Conservation (phyloP, 2,113 vertebrate species). For the Oxygymnocypris stewartii region DNA sequence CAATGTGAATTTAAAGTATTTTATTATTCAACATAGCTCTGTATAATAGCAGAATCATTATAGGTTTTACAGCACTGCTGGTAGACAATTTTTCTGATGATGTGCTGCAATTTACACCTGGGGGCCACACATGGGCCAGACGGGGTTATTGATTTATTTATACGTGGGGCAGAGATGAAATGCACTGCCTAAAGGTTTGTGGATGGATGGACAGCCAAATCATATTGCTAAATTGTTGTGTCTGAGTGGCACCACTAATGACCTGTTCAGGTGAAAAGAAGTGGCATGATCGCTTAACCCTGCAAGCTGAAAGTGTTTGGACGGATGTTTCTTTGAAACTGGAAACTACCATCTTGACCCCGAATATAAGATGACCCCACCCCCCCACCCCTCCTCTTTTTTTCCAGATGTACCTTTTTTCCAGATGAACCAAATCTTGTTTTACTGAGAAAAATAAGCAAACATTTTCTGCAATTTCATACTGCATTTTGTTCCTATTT, state of each 20-base stretch:
- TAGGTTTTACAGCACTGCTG: conserved; percentile 13
- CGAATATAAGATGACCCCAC: no score
- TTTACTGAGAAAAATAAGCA: no score
- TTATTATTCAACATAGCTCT: conserved; percentile 38
- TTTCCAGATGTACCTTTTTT: no score
- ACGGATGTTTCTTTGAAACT: neutral
- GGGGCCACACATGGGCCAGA: conserved; percentile 25
- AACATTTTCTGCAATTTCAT: no score
- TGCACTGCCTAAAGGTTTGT: conserved; percentile 1
- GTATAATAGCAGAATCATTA: conserved; percentile 36
- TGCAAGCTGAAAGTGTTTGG: neutral
- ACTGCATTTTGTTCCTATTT: no score
- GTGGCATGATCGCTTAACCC: neutral
- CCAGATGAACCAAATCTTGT: no score
- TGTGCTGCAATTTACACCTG: conserved; percentile 3
- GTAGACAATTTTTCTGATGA: conserved; percentile 22
- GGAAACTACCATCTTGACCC: neutral
- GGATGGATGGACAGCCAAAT: conserved; percentile 1
- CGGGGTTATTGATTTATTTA: conserved; percentile 26
- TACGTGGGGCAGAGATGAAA: conserved; percentile 21
- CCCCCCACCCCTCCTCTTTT: no score
- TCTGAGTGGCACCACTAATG: conserved; percentile 16
- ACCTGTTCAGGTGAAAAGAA: conserved; percentile 19
- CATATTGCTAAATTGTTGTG: conserved; percentile 13
- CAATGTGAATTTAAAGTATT: conserved; percentile 31